Base-by-base conservation (phyloP, 2,888 invertebrate species). In the Leucania comma region DNA sequence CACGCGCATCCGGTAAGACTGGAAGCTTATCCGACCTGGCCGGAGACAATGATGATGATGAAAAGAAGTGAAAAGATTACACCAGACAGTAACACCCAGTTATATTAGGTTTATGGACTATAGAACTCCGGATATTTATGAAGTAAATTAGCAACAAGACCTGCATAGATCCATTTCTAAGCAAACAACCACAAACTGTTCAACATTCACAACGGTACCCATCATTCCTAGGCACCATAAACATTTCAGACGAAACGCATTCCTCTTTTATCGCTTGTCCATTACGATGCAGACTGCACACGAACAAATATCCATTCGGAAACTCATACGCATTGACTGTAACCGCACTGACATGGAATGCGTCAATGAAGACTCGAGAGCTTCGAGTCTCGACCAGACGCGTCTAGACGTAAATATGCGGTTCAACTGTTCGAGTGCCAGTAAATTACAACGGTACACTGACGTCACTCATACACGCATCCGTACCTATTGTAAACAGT, bases 401-500 rank as follows among this genome's bases (percentile, higher is more conserved):
- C 58, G 35, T 58, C 51, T 72, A 62, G 70, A 70, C 78, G 57
- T 62, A 68, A 70, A 60, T 71, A 81, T 77, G 61, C 78, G 60
- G 67, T 69, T 54, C 67, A 68, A 70, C 81, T 60, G 67, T 71
- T 46, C 73, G 66, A 69, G 63, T 81, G 57, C 57, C 68, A 73
- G 68, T 76, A 70, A 79, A 82, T 84, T 76, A 83, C 84, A 87
- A 86, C 89, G 84, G 88, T 86, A 69, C 73, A 75, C 75, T 75
- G 80, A 81, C 85, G 86, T 87, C 86, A 84, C 83, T 85, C 86
- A 71, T 51, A 57, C 76, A 72, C 72, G 85, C 86, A 89, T 88
- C 88, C 89, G 86, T 80, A 83, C 73, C 84, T 86, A 87, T 81
- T 88, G 89, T 90, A 90, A 92, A 90, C 90, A 90, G 88, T 90